Evolutionary conservation across 2,797 vertebrate genomes (phyloP).

Genomic region (Spinus pinus): DNA sequence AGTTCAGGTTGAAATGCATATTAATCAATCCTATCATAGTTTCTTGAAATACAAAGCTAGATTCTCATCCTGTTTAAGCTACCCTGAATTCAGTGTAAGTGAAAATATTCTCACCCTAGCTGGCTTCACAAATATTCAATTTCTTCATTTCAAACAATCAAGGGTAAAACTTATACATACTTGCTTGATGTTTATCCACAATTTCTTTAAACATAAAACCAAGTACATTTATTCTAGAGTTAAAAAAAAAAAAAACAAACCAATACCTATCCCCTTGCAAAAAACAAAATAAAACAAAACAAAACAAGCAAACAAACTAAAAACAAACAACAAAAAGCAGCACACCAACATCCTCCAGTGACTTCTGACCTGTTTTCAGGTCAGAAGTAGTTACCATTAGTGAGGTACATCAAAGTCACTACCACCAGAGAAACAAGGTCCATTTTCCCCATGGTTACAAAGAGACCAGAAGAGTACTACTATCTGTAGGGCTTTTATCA

Average conservation of each 20-base stretch:
- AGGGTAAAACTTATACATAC: neutral
- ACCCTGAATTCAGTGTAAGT: neutral
- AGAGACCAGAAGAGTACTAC: neutral
- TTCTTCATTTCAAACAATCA: neutral
- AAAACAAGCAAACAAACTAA: neutral
- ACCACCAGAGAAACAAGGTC: neutral
- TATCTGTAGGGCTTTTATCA: neutral
- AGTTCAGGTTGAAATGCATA: neutral
- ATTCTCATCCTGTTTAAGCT: neutral
- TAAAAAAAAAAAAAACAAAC: neutral
- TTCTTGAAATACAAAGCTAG: neutral
- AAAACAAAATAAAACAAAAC: neutral
- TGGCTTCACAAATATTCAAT: neutral
- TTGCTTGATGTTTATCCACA: neutral
- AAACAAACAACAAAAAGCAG: neutral
- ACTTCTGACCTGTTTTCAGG: neutral
- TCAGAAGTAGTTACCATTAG: neutral
- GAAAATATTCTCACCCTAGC: neutral
- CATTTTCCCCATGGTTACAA: neutral
- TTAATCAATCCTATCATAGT: neutral
- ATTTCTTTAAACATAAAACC: neutral
- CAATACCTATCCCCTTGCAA: accelerated
- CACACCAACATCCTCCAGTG: neutral
- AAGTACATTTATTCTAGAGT: neutral
- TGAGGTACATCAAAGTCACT: neutral